phyloP scores from a whole-genome alignment of 2,888 invertebrate species.

The Carabus problematicus region DNA sequence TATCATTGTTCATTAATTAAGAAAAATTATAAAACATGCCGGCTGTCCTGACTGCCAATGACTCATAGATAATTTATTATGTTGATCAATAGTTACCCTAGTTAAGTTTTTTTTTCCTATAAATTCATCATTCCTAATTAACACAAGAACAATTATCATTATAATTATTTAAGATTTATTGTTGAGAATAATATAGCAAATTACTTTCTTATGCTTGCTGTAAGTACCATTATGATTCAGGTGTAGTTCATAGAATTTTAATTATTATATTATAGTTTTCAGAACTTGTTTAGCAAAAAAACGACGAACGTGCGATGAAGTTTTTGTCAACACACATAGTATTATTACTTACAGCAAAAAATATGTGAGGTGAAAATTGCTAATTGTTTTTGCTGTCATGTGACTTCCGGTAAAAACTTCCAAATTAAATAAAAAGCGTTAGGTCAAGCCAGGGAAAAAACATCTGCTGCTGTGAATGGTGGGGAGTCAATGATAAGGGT shows the following conservation, averaged over 20 bases:
- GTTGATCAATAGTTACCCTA: constrained; percentile 39
- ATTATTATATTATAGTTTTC: no score
- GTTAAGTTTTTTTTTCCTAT: constrained; percentile 30
- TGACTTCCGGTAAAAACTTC: constrained; percentile 32
- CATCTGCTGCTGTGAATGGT: constrained; percentile 28
- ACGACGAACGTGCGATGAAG: background rate
- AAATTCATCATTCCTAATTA: constrained; percentile 35
- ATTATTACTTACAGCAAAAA: constrained; percentile 20
- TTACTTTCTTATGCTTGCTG: background rate
- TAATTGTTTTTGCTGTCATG: constrained; percentile 15
- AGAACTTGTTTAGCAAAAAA: background rate
- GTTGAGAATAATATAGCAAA: constrained; percentile 17
- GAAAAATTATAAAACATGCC: constrained; percentile 37
- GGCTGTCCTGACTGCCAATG: constrained; percentile 32
- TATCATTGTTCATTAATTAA: constrained; percentile 31
- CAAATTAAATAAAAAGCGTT: constrained; percentile 28
- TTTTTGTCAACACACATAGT: constrained; percentile 14
- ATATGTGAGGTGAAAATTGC: constrained; percentile 20
- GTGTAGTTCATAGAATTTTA: background rate
- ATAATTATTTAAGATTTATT: constrained; percentile 32
- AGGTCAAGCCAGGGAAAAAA: constrained; percentile 32
- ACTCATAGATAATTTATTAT: constrained; percentile 41
- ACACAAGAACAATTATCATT: constrained; percentile 34
- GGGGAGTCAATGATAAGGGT: constrained; percentile 33
- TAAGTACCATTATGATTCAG: background rate